Conservation (phyloP, 2,113 vertebrate species). For the Epinephelus fuscoguttatus region DNA sequence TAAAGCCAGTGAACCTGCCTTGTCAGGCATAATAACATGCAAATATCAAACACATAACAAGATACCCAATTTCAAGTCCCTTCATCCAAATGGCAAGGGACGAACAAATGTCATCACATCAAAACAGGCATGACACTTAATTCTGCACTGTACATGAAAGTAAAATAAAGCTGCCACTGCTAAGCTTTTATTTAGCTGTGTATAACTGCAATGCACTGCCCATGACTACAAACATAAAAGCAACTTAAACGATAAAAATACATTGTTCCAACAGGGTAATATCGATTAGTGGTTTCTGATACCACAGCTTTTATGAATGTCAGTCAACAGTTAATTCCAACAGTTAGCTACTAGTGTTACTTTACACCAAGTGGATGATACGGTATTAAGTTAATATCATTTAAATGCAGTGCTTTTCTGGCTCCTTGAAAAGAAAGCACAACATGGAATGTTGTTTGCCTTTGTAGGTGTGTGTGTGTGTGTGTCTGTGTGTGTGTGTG, state of each 20-base stretch:
- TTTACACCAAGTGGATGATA: constrained; percentile 45
- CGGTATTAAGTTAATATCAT: constrained; percentile 49
- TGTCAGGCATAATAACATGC: constrained; percentile 1
- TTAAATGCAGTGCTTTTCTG: constrained; percentile 47
- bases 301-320: background rate
- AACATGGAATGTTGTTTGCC: constrained; percentile 1
- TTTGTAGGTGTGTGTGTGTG: background rate
- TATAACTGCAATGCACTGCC: background rate
- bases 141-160: background rate
- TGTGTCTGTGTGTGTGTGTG: constrained; percentile 9
- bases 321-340: constrained; percentile 33
- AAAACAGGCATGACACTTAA: constrained; percentile 8
- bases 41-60: constrained; percentile 19
- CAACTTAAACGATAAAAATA: background rate
- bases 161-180: background rate
- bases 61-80: background rate
- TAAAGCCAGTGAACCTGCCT: constrained; percentile 28
- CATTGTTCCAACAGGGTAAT: background rate
- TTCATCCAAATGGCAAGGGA: constrained; percentile 1
- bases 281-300: constrained; percentile 5
- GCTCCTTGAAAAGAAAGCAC: constrained; percentile 3
- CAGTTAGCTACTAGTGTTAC: constrained; percentile 34
- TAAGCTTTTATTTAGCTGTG: background rate
- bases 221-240: background rate
- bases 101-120: constrained; percentile 1